Base-by-base conservation (phyloP, 2,888 invertebrate species). In the Metellina segmentata region DNA sequence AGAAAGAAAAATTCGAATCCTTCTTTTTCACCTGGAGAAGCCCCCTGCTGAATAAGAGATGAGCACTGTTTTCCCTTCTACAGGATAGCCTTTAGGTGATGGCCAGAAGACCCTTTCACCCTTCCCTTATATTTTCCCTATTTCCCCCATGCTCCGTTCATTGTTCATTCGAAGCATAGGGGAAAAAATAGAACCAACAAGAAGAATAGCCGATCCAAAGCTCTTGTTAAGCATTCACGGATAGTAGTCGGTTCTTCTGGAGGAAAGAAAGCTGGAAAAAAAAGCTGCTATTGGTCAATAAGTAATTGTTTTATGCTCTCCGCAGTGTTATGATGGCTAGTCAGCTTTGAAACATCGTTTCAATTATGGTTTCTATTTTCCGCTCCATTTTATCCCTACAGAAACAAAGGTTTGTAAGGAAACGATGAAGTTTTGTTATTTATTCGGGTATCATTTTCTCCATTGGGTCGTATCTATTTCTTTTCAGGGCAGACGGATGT, bases 21-120 rank as follows among this genome's bases (percentile, higher is more conserved):
- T 85, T 83, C 49, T 72, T 75, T 49, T 69, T 51, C 61, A 70
- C 52, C 34, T 53, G 48, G 79, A 13, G 71, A 34, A 78, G 61
- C 11, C 16, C 48, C 53, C 79, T 74, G 74, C n/a, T 87, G 87
- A 87, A 87, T 79, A 87, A 87, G 71, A 79, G 34, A 87, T 71
- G 79, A 87, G 71, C 34, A 8, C 34, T 52, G 79, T 78, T 87
- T 52, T 71, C n/a, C 20, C 34, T 16, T 52, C 11, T 52, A 16
- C 13, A 16, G 70, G 74, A 83, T 83, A 74, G 72, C 83, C 83
- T 19, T 13, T 51, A 74, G 53, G 72, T 49, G n/a, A 70, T 20
- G 74, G 70, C 72, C 52, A 79, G 71, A 19, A 34, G 34, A 70
- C n/a, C 70, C 77, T 51, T 71, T 20, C 16, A 51, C 8, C 51